Evolutionary conservation across 2,888 invertebrate species (phyloP).

Genomic region (Phalera bucephala): DNA sequence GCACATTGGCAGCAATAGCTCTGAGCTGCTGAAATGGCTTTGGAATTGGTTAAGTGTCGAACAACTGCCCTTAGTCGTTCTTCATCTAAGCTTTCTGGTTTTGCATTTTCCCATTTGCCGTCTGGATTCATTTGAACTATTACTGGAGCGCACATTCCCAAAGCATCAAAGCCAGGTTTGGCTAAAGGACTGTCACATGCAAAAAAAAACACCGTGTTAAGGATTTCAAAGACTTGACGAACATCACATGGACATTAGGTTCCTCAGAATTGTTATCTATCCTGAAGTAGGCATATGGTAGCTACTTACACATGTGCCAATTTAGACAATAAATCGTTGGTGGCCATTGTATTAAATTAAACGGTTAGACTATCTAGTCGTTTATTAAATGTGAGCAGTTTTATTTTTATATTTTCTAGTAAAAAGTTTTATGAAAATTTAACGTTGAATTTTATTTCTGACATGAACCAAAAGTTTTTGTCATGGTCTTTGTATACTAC

Average conservation of each 20-base stretch:
- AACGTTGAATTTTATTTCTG: not conserved
- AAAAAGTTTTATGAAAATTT: not conserved
- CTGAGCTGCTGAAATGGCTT: slow-evolving; percentile 59
- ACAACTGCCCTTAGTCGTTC: slow-evolving; percentile 56
- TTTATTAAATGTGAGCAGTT: not conserved
- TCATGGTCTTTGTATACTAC: too few species aligned
- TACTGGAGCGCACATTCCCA: slow-evolving; percentile 46
- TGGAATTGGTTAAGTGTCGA: slow-evolving; percentile 54
- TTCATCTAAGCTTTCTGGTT: slow-evolving; percentile 58
- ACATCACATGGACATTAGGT: too few species aligned
- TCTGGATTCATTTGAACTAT: slow-evolving; percentile 66
- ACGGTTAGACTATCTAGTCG: too few species aligned
- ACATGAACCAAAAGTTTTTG: too few species aligned
- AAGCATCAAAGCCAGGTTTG: slow-evolving; percentile 53
- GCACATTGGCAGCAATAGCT: slow-evolving; percentile 68
- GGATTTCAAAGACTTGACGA: too few species aligned
- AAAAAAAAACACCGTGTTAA: too few species aligned
- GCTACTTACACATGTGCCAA: slow-evolving; percentile 55
- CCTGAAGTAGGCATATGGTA: too few species aligned
- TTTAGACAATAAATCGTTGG: slow-evolving; percentile 35
- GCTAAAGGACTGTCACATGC: slow-evolving; percentile 44
- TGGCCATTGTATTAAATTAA: not conserved
- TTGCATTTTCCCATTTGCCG: slow-evolving; percentile 62
- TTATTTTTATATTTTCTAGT: not conserved
- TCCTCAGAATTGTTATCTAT: too few species aligned